phyloP scores from a whole-genome alignment of 1,140 invertebrate species.

The Gryon sp. region DNA sequence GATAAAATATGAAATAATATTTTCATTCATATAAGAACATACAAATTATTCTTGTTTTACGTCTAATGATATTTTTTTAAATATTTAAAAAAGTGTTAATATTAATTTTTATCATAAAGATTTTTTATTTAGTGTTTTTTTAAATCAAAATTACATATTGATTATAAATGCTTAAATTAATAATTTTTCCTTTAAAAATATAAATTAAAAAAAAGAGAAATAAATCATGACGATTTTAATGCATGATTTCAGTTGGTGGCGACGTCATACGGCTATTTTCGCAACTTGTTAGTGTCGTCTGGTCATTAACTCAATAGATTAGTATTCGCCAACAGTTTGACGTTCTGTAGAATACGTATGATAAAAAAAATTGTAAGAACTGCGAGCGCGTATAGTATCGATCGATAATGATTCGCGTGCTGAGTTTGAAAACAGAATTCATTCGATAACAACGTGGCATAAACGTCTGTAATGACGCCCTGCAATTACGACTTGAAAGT shows the following conservation, averaged over 20 bases:
- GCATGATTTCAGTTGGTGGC: slow-evolving; percentile 60
- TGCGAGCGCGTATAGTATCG: slow-evolving; percentile 45
- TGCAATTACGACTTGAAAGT: slow-evolving; percentile 71
- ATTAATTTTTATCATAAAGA: no score
- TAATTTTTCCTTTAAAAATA: no score
- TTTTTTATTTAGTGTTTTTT: no score
- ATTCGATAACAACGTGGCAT: slow-evolving; percentile 48
- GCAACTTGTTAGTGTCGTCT: slow-evolving; percentile 59
- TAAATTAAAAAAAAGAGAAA: no score
- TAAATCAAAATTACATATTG: no score
- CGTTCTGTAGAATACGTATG: slow-evolving; percentile 16
- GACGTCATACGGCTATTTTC: slow-evolving; percentile 62
- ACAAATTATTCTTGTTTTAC: no score
- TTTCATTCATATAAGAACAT: no score
- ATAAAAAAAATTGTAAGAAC: slow-evolving; percentile 8
- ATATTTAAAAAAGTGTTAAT: no score
- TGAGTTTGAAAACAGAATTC: slow-evolving; percentile 62
- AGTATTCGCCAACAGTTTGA: slow-evolving; percentile 23
- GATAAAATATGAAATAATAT: no score
- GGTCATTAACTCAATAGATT: slow-evolving; percentile 65
- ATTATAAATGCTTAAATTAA: no score
- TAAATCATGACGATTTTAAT: no score
- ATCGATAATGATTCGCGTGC: slow-evolving; percentile 68
- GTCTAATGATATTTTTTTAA: no score
- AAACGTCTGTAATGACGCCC: slow-evolving; percentile 71